phyloP scores from a whole-genome alignment of 2,888 invertebrate genomes.

The Hirtodrosophila confusa region DNA sequence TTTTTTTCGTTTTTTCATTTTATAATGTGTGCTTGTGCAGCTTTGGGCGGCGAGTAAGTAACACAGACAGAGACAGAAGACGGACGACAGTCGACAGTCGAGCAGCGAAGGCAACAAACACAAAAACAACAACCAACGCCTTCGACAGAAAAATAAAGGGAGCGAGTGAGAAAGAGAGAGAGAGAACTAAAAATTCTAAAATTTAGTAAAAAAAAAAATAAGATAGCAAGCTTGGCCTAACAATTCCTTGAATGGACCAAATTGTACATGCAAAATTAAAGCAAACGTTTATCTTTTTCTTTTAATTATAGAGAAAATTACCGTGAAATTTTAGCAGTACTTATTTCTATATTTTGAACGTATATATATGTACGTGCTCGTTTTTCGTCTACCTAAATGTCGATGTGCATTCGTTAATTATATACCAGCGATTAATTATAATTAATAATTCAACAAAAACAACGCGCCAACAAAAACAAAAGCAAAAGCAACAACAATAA shows the following conservation, averaged over 20 bases:
- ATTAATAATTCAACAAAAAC: conserved; percentile 29
- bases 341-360: conserved; percentile 65
- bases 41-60: conserved; percentile 61
- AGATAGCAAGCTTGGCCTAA: conserved; percentile 56
- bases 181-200: conserved; percentile 22
- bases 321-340: conserved; percentile 75
- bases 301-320: conserved; percentile 75
- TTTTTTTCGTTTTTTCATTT: conserved; percentile 70
- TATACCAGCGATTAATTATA: conserved; percentile 22
- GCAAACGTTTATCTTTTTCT: conserved; percentile 59
- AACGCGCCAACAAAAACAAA: conserved; percentile 21
- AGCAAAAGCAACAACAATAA: neutral
- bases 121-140: conserved; percentile 70
- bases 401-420: conserved; percentile 56
- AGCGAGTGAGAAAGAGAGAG: conserved; percentile 1
- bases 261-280: conserved; percentile 71
- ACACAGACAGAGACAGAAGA: conserved; percentile 34
- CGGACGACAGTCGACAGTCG: conserved; percentile 27
- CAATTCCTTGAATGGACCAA: conserved; percentile 50
- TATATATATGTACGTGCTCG: conserved; percentile 55
- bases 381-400: conserved; percentile 60
- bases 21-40: conserved; percentile 64
- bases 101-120: conserved; percentile 32
- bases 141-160: conserved; percentile 31
- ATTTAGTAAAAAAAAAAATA: conserved; percentile 18